Conservation (phyloP, 2,888 invertebrate genomes). For the Dryadula phaetusa region DNA sequence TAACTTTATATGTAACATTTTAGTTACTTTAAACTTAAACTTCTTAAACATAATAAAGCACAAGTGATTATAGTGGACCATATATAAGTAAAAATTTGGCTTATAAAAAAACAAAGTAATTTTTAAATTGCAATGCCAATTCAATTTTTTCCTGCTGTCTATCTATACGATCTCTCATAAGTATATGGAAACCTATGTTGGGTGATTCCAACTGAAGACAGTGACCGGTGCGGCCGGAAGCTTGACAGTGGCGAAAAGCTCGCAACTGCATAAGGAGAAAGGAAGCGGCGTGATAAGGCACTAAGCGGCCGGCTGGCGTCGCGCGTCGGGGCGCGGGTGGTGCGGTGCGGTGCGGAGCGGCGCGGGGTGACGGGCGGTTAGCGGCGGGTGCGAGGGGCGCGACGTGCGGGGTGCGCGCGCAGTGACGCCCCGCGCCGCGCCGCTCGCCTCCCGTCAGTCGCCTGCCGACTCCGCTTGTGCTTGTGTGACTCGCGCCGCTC, state of each 20-base stretch:
- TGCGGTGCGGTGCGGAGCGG: conserved; percentile 54
- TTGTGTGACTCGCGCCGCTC: conserved; percentile 84
- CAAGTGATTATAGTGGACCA: neutral
- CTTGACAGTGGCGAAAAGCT: conserved; percentile 82
- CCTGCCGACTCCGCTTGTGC: conserved; percentile 85
- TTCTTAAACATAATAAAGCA: neutral
- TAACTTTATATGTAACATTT: conserved; percentile 7
- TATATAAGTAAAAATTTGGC: too few species aligned
- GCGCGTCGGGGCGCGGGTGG: conserved; percentile 54
- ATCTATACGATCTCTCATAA: neutral
- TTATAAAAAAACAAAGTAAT: too few species aligned
- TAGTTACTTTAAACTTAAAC: neutral
- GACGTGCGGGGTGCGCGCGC: conserved; percentile 75
- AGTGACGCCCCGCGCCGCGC: conserved; percentile 77
- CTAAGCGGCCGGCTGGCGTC: conserved; percentile 69
- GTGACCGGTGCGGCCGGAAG: conserved; percentile 80
- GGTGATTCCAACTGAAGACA: conserved; percentile 72
- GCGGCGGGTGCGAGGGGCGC: conserved; percentile 70
- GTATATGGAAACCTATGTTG: conserved; percentile 59
- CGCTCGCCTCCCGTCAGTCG: conserved; percentile 82
- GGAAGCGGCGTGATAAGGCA: conserved; percentile 82
- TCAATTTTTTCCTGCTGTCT: neutral
- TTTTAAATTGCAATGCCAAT: neutral
- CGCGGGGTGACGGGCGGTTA: conserved; percentile 56
- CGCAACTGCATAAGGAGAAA: conserved; percentile 83